Evolutionary conservation across 1,140 invertebrate genomes (phyloP), one percentile per base, ranked within the genome.

Genomic region (Thaumatotibia leucotreta): DNA sequence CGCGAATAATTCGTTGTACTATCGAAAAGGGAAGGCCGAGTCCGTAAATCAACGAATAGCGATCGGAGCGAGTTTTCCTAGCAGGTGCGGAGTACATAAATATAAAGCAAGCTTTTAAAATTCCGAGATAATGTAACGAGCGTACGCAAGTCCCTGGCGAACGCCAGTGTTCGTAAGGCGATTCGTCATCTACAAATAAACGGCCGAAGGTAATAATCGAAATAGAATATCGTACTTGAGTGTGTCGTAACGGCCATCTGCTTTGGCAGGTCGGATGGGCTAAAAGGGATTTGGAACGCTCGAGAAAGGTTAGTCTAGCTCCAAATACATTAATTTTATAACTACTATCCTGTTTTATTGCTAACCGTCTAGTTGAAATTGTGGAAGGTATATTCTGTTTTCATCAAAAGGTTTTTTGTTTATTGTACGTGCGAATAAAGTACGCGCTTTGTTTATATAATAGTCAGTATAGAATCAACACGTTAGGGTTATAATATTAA

Each of bases 151-250:
- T 66, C 74, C 79, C 77, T 73, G 77, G 72, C 72, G 69, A 73
- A 72, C 75, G 77, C 64, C 64, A 49, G 50, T 66, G 75, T 77
- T 74, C 67, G 74, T 83, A 76, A 86, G 75, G 75, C 82, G 73
- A 86, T 87, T 80, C 87, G 84, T 89, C 87, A 89, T 89, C 82
- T 79, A 75, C 79, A 86, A 86, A 89, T 88, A 89, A 89, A 87
- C 86, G 77, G 79, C 74, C 82, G 83, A 88, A 89, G 84, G 86
- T 85, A 89, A 86, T 87, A 88, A 88, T 88, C 86, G 80, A 88
- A 89, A 89, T 88, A 89, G 87, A 89, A 86, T 86, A 87, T 86
- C 79, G 79, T 86, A 83, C 80, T 82, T 76, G 77, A 79, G 75
- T 75, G 83, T 89, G 82, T 88, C 79, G 83, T 86, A 86, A 89